phyloP scores from a whole-genome alignment of 2,113 vertebrate species.

The Gopherus evgoodei region DNA sequence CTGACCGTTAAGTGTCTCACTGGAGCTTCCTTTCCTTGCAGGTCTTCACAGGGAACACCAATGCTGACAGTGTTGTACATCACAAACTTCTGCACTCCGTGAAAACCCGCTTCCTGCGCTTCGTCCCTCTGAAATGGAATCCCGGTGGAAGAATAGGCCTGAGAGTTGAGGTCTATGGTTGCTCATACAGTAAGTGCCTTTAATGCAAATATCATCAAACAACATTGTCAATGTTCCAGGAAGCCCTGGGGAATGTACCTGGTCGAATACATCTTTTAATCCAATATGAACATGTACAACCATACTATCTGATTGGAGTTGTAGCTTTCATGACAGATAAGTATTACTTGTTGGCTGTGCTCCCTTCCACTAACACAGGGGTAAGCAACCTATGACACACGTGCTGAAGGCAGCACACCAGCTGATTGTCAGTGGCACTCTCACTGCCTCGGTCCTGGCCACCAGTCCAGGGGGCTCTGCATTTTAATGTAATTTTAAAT shows the following conservation, averaged over 20 bases:
- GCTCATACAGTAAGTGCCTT: constrained; percentile 91
- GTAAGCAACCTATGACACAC: too few species aligned
- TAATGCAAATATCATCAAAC: not conserved
- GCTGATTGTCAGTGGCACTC: too few species aligned
- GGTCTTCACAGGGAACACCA: constrained; percentile 90
- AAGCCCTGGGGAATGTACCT: not conserved
- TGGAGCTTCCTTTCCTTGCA: constrained; percentile 64
- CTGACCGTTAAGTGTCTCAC: not conserved
- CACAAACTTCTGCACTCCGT: constrained; percentile 89
- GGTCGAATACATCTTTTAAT: not conserved
- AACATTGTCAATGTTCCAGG: not conserved
- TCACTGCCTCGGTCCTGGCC: too few species aligned
- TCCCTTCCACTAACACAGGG: not conserved
- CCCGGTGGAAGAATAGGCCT: constrained; percentile 86
- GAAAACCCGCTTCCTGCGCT: constrained; percentile 90
- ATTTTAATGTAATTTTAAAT: too few species aligned
- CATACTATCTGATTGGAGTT: not conserved
- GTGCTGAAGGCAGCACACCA: too few species aligned
- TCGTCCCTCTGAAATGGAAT: constrained; percentile 91
- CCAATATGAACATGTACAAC: not conserved
- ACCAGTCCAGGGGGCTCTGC: too few species aligned
- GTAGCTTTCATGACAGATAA: not conserved
- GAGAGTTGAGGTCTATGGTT: constrained; percentile 91
- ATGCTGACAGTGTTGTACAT: constrained; percentile 88
- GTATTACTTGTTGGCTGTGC: not conserved